Base-by-base conservation (phyloP, 2,797 vertebrate genomes). In the Molossus molossus region DNA sequence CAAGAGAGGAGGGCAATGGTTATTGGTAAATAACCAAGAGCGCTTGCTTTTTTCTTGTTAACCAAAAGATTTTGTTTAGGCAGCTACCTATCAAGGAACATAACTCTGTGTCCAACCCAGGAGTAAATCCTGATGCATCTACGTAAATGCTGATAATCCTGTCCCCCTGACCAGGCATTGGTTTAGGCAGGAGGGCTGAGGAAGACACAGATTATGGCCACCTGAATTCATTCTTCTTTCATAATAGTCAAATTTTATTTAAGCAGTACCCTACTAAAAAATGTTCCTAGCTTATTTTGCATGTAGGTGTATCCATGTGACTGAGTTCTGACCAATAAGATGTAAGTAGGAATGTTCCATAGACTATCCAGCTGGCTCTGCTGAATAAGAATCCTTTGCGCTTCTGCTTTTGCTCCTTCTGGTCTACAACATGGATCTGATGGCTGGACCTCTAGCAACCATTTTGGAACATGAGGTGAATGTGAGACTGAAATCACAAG, bases 401-500 rank as follows among this genome's bases (percentile, higher is more conserved):
- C 27, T 65, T 82, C 83, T 13, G 8, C 48, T 86, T 89, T 84
- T 80, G 77, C 18, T 69, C 12, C 15, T 33, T 90, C 73, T 86
- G 69, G 12, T 77, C 65, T 75, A 20, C 25, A 64, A 20, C 7
- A 11, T 23, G 37, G 48, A 55, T n/a, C 45, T 55, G 37, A 60
- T 7, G 48, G 25, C 50, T 85, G 91, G 89, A 76, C 77, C 29
- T 50, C n/a, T 80, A 67, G 60, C 73, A 82, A 62, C 73, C 50
- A 4, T 86, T 93, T 64, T 93, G 75, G 80, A 91, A 89, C 20
- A 25, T 40, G 72, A 84, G 33, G 58, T 53, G 37, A 69, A 86
- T 64, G n/a, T 91, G 79, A 75, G 75, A 85, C 55, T 72, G 55
- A 87, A 84, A 67, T 70, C 37, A 60, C 29, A 53, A 65, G 27